Evolutionary conservation across 2,888 invertebrate genomes (phyloP).

Genomic region (Xanthia icteritia): DNA sequence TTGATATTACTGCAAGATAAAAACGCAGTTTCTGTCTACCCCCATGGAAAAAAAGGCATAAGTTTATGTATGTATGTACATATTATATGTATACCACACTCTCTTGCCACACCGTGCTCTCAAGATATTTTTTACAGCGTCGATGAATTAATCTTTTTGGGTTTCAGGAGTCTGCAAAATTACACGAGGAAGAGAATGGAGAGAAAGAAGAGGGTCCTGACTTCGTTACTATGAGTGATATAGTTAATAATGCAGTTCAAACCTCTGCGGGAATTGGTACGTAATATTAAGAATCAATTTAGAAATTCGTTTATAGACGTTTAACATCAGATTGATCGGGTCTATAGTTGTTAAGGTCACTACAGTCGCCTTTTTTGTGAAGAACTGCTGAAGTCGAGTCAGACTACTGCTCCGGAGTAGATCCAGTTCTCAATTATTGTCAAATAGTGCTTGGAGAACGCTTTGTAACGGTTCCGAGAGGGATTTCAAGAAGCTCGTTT

Average conservation of each 20-base stretch:
- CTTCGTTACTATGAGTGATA: conserved; percentile 70
- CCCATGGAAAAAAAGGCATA: not conserved
- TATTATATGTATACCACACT: not conserved
- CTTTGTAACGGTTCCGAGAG: not conserved
- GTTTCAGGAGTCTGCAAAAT: not conserved
- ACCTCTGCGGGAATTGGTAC: conserved; percentile 78
- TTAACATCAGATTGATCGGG: not conserved
- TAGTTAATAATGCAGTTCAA: conserved; percentile 78
- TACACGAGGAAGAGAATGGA: too few relatives aligned
- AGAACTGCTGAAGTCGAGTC: not conserved
- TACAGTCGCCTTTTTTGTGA: not conserved
- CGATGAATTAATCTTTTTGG: not conserved
- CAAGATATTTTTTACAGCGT: not conserved
- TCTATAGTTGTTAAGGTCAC: not conserved
- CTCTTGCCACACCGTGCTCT: not conserved
- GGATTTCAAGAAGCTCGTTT: not conserved
- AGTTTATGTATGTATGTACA: not conserved
- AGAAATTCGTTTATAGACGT: not conserved
- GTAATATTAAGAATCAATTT: conserved; percentile 13
- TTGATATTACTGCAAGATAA: not conserved
- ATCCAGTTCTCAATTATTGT: not conserved
- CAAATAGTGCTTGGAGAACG: not conserved
- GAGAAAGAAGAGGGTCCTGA: conserved; percentile 56
- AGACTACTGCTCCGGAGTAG: not conserved
- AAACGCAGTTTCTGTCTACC: too few relatives aligned